Conservation (phyloP, 92 coral and sea anemone genomes). For the Actinostola sp. region DNA sequence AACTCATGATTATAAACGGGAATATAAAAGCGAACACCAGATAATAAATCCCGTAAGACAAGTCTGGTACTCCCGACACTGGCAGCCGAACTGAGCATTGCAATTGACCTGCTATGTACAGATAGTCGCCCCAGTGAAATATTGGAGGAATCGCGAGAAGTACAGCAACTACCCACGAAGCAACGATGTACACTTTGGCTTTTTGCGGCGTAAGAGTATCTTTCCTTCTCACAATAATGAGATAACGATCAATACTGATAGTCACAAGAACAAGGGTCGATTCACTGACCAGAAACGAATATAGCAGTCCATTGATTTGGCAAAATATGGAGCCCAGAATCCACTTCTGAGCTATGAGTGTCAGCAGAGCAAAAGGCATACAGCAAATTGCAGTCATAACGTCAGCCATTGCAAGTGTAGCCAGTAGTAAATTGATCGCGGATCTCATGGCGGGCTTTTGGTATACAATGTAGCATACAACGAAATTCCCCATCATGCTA, state of each 20-base stretch:
- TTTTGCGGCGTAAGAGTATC: conserved; percentile 90
- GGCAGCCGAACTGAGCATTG: conserved; percentile 79
- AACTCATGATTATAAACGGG: conserved; percentile 81
- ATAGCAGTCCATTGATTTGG: conserved; percentile 79
- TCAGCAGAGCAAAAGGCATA: conserved; percentile 80
- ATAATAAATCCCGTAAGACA: conserved; percentile 80
- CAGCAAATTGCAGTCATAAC: conserved; percentile 80
- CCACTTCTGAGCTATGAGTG: conserved; percentile 80
- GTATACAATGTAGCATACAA: conserved; percentile 94
- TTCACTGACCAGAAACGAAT: conserved; percentile 82
- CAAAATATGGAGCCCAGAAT: conserved; percentile 83
- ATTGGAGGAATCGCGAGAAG: conserved; percentile 78
- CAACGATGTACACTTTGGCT: conserved; percentile 78
- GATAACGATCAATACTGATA: conserved; percentile 89
- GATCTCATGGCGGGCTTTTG: conserved; percentile 99
- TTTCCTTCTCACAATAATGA: conserved; percentile 82
- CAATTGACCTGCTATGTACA: conserved; percentile 70
- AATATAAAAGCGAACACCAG: conserved; percentile 60
- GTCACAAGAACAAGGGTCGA: conserved; percentile 86
- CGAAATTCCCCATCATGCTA: conserved; percentile 82
- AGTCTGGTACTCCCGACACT: conserved; percentile 22
- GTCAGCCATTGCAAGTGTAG: conserved; percentile 92
- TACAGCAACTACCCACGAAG: conserved; percentile 84
- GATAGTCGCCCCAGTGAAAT: conserved; percentile 88
- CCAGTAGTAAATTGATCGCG: conserved; percentile 87